Base-by-base conservation (phyloP, 2,797 vertebrate species). In the Rhinogobio ventralis region DNA sequence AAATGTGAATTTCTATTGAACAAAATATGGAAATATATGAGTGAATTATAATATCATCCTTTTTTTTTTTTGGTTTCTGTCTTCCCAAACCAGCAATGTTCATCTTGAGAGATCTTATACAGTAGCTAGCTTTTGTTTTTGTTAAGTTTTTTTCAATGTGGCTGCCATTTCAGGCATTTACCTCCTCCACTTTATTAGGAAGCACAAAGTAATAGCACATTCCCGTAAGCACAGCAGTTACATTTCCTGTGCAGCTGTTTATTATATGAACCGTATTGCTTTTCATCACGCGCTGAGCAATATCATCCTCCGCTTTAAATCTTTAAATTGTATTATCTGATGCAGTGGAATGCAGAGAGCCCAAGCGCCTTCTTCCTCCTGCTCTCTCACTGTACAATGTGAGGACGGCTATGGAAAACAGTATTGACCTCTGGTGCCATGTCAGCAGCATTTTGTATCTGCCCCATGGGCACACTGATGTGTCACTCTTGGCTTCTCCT, bases 381-480 rank as follows among this genome's bases (percentile, higher is more conserved):
- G 53, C 15, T 81, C 55, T 77, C 25, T 39, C 17, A 33, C 53
- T 62, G 11, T 20, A 53, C 7, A 33, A 11, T 69, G 68, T 64
- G 66, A 49, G 19, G 28, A 62, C 10, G 28, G 23, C 33, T 76
- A 33, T 72, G 23, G 74, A 79, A 87, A 87, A 74, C 30, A 3
- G 15, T 78, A 77, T 81, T 81, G 87, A 85, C 66, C 66, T 72
- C 2, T 76, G 53, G 69, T 60, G 53, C 36, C 73, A 36, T 60
- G 72, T 80, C 83, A 81, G 46, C 83, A 62, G 20, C 15, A 19
- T 69, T 77, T 53, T 62, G 60, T 45, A 49, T 79, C 46, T 73
- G 62, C 36, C 76, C 68, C 2, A 7, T 46, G 23, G 55, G 53
- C 51, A 25, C 73, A 79, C 30, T 36, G 62, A 79, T 28, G 23